Percentiles rank a stretch among this genome's conserved stretches.
These are phyloP conservation scores for Reticulitermes lucifugus DNA, from an alignment of 2,888 invertebrate genomes.

Conservation along the genomic window DNA sequence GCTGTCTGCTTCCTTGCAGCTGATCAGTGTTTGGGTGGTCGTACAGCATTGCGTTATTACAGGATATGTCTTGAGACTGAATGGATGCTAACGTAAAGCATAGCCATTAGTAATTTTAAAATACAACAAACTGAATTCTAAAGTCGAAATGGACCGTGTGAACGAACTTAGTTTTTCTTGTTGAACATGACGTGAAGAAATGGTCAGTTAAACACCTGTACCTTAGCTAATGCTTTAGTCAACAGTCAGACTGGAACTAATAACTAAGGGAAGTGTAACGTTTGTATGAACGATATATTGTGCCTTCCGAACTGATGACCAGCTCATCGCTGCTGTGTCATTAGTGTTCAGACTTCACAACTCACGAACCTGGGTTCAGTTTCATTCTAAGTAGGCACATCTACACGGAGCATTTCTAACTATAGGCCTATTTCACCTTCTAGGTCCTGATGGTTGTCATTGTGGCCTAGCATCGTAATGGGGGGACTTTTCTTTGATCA, in stretches of 20 bases:
- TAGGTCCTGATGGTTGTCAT: too few species aligned
- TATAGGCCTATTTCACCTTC: too few species aligned
- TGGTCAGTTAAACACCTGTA: slow-evolving; percentile 12
- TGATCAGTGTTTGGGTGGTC: slow-evolving; percentile 22
- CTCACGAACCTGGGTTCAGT: too few species aligned
- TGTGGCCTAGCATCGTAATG: too few species aligned
- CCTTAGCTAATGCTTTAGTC: slow-evolving; percentile 9
- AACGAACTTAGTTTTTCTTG: neutral
- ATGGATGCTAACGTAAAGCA: slow-evolving; percentile 4
- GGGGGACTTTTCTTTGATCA: too few species aligned
- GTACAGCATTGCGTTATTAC: neutral
- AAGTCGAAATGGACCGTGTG: slow-evolving; percentile 6
- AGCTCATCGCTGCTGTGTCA: too few species aligned
- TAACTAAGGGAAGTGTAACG: neutral
- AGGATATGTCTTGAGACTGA: neutral
- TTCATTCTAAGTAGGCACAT: too few species aligned
- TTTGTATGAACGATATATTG: neutral
- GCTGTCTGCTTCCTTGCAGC: neutral
- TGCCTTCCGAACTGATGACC: too few species aligned
- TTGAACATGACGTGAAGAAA: neutral
- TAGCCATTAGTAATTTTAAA: slow-evolving; percentile 5
- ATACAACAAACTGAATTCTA: slow-evolving; percentile 5
- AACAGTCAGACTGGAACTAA: slow-evolving; percentile 5
- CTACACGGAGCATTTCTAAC: too few species aligned
- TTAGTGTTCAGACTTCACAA: too few species aligned